Conservation (phyloP, 1,140 invertebrate species). For the Wiebesia pumilae region DNA sequence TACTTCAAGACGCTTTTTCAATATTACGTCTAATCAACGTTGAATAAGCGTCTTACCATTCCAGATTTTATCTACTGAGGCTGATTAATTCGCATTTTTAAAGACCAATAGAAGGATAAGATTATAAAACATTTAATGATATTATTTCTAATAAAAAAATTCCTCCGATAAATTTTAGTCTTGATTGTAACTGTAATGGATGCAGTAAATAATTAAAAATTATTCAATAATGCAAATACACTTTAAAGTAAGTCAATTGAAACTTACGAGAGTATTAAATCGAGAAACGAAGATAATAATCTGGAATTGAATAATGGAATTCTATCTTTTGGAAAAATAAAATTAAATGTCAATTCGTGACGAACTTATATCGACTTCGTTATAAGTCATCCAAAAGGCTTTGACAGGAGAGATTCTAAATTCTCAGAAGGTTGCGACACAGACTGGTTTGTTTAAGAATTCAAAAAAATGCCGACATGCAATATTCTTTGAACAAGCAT, state of each 20-base stretch:
- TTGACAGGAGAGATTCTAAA: constrained; percentile 49
- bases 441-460: constrained; percentile 28
- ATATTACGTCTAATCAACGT: neutral
- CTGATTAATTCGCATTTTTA: constrained; percentile 3
- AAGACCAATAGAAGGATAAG: neutral
- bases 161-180: neutral
- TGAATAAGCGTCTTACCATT: neutral
- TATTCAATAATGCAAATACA: neutral
- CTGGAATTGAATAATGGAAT: constrained; percentile 55
- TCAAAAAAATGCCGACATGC: constrained; percentile 3
- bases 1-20: neutral
- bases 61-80: constrained; percentile 1
- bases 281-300: neutral
- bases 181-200: neutral
- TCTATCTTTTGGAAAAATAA: constrained; percentile 31
- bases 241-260: neutral
- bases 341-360: constrained; percentile 48
- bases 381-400: constrained; percentile 45
- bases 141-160: neutral
- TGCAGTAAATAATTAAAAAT: neutral
- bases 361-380: constrained; percentile 55
- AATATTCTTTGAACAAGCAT: neutral
- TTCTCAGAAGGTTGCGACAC: constrained; percentile 56
- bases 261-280: neutral
- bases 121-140: neutral